Conservation (phyloP, 2,888 invertebrate species). For the Patella caerulea region DNA sequence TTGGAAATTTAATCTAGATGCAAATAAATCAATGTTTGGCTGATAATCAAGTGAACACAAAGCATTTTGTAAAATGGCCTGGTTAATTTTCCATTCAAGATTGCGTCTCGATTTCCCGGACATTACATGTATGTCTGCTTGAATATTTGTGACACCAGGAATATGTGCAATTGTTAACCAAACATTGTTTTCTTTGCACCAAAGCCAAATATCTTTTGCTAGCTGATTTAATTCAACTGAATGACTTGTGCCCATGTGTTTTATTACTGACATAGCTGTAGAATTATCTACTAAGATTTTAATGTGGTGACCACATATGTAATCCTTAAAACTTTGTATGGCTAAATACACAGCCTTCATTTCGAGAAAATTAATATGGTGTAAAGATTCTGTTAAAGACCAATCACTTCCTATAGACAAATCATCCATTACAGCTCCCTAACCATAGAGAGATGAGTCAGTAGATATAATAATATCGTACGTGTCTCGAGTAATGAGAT, state of each 20-base stretch:
- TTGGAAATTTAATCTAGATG: constrained; percentile 30
- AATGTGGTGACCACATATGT: constrained; percentile 5
- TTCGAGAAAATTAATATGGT: constrained; percentile 17
- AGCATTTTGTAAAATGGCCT: not conserved
- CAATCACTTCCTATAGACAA: not conserved
- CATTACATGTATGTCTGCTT: constrained; percentile 21
- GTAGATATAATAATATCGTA: too few relatives aligned
- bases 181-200: constrained; percentile 12
- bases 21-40: constrained; percentile 32
- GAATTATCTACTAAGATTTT: constrained; percentile 20
- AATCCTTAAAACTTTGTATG: not conserved
- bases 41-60: not conserved
- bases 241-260: constrained; percentile 22
- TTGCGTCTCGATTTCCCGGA: not conserved
- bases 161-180: constrained; percentile 26
- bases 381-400: not conserved
- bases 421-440: constrained; percentile 14
- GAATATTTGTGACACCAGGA: constrained; percentile 20
- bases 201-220: constrained; percentile 14
- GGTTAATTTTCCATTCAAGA: constrained; percentile 26
- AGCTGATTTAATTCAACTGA: constrained; percentile 17
- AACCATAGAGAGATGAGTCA: not conserved
- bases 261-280: constrained; percentile 15
- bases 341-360: not conserved
- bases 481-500: not conserved